Evolutionary conservation across 2,888 invertebrate species (phyloP), one percentile per base, ranked within the genome.

Genomic region (Nomada ruficornis): DNA sequence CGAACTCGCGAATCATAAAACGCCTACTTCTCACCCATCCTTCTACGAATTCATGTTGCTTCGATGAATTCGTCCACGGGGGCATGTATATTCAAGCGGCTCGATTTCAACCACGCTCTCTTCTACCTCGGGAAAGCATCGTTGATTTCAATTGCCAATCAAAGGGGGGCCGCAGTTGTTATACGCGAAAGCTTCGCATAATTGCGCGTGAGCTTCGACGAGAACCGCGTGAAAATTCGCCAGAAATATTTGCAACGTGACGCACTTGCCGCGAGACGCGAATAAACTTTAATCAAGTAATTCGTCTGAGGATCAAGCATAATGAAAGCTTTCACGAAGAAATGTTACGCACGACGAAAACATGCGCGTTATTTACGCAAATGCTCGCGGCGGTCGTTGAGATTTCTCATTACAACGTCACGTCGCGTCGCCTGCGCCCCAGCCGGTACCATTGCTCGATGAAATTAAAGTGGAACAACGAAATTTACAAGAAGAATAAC

Each of bases 391-490:
- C 59, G 75, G 59, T 63, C 84, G 74, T 72, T 75, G 75, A 71
- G 78, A 72, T 75, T 83, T 73, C 84, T 83, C 83, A 64, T 79
- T 75, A 68, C 55, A 36, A 10, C 54, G 7, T 54, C 59, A 1
- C 20, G 57, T 13, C 23, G 11, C 29, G 69, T 11, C 57, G 52
- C 20, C 26, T 11, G n/a, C 23, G 18, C 15, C 9, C 29, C 13
- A 2, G 13, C 52, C 18, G 18, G 9, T 42, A 9, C 5, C 29
- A 18, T 1, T 50, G 29, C 69, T 15, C 59, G 59, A n/a, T 47
- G 57, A 64, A 82, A 82, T 82, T 82, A 72, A 82, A 82, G 59
- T 42, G 69, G n/a, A 68, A 63, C 83, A 69, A 82, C 83, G 44
- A 69, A 83, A 82, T 82, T 82, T 69, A 62, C 70, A 29, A 59